A percentile compares a stretch with the other conserved stretches of the same genome.
phyloP scores from a whole-genome alignment of 2,797 vertebrate species.

The Peromyscus attwateri region DNA sequence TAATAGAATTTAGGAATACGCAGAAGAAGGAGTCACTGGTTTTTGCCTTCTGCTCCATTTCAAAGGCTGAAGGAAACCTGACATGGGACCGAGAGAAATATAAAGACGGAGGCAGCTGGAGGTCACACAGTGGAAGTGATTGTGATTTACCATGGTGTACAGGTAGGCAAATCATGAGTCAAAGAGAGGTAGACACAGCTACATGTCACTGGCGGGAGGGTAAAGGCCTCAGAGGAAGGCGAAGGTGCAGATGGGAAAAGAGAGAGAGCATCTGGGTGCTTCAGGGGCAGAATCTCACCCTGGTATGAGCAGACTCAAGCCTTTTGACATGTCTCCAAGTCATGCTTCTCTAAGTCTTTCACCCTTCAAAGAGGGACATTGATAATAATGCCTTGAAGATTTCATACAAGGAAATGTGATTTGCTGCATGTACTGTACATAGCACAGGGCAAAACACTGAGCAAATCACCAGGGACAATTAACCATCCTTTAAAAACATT shows the following conservation, averaged over 20 bases:
- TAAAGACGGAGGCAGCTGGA: not conserved
- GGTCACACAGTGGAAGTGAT: too few relatives aligned
- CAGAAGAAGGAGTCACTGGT: not conserved
- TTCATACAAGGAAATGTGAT: not conserved
- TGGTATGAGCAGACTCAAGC: not conserved
- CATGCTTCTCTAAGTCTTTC: not conserved
- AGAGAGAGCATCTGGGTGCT: not conserved
- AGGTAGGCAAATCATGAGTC: not conserved
- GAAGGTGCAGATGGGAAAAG: not conserved
- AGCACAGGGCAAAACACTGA: not conserved
- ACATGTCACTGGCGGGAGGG: not conserved
- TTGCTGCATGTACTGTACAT: not conserved
- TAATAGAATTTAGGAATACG: not conserved
- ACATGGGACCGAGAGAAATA: not conserved
- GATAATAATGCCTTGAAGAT: not conserved
- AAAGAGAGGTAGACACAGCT: not conserved
- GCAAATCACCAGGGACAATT: not conserved
- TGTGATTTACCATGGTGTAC: too few relatives aligned
- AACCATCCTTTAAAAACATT: not conserved
- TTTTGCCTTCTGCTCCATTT: not conserved
- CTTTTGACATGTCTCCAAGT: constrained; percentile 20
- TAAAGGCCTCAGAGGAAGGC: not conserved
- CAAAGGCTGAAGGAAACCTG: not conserved
- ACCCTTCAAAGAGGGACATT: not conserved
- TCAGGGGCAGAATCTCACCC: not conserved